Evolutionary conservation across 2,888 invertebrate species (phyloP).

Genomic region (Tipula unca): DNA sequence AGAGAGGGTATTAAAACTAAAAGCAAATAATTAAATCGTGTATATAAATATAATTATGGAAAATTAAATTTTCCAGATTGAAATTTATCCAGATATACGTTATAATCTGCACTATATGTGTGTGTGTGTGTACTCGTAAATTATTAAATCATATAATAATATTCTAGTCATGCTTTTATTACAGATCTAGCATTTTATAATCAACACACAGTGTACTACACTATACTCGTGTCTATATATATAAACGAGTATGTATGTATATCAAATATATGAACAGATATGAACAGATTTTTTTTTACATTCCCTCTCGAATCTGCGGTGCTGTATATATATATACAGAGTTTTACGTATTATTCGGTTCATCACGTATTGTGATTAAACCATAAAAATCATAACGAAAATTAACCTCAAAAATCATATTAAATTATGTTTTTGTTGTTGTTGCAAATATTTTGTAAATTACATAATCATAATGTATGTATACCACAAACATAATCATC

Average conservation of each 20-base stretch:
- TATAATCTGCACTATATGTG: not conserved
- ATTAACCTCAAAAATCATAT: constrained; percentile 8
- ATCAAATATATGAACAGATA: not conserved
- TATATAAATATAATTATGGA: not conserved
- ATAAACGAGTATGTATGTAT: not conserved
- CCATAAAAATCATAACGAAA: constrained; percentile 8
- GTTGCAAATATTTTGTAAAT: not conserved
- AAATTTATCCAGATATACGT: not conserved
- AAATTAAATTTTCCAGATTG: constrained; percentile 2
- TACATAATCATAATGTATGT: not conserved
- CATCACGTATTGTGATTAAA: not conserved
- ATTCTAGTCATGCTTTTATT: constrained; percentile 8
- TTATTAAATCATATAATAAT: not conserved
- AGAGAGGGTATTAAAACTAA: not conserved
- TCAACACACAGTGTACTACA: not conserved
- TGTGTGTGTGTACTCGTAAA: not conserved
- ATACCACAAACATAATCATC: not conserved
- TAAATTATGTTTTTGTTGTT: not conserved
- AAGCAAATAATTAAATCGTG: constrained; percentile 4
- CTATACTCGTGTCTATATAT: not conserved
- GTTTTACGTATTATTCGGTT: not conserved
- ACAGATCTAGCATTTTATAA: not conserved
- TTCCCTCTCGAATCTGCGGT: not conserved
- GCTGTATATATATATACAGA: not conserved
- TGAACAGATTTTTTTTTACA: not conserved